Evolutionary conservation across 2,113 vertebrate genomes (phyloP).

Genomic region (Perca schrenkii): DNA sequence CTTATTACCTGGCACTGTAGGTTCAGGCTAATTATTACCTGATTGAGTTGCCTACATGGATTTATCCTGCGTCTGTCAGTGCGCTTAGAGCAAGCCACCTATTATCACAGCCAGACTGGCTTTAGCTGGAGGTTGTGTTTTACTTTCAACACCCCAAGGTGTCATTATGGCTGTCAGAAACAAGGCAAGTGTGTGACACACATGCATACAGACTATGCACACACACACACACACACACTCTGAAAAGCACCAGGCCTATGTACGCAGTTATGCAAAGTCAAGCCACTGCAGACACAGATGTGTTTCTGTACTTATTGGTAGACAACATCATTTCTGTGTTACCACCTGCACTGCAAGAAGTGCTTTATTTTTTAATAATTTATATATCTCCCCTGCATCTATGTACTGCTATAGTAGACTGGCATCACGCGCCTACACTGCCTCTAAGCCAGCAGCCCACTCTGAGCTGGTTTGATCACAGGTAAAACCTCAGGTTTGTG

Average conservation of each 20-base stretch:
- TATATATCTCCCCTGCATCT: not conserved
- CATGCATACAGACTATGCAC: conserved; percentile 34
- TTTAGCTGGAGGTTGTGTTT: conserved; percentile 85
- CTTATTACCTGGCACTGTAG: conserved; percentile 88
- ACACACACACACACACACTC: conserved; percentile 20
- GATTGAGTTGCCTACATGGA: conserved; percentile 84
- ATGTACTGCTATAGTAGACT: not conserved
- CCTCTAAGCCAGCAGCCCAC: too few relatives aligned
- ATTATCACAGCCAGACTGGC: conserved; percentile 89
- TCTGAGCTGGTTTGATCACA: too few relatives aligned
- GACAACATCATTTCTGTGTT: not conserved
- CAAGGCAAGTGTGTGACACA: conserved; percentile 70
- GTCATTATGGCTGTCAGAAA: conserved; percentile 86
- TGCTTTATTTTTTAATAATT: not conserved
- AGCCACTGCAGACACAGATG: not conserved
- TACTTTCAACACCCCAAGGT: conserved; percentile 85
- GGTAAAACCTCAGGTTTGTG: too few relatives aligned
- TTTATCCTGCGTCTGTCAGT: conserved; percentile 86
- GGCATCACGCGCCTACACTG: too few relatives aligned
- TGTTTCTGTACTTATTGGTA: not conserved
- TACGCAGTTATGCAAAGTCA: not conserved
- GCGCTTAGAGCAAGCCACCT: conserved; percentile 83
- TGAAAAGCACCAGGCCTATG: conserved; percentile 20
- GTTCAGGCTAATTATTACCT: conserved; percentile 89
- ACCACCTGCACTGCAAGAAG: not conserved